Evolutionary conservation across 1,140 invertebrate species (phyloP), one percentile per base, ranked within the genome.

Genomic region (Drosophila bocqueti): DNA sequence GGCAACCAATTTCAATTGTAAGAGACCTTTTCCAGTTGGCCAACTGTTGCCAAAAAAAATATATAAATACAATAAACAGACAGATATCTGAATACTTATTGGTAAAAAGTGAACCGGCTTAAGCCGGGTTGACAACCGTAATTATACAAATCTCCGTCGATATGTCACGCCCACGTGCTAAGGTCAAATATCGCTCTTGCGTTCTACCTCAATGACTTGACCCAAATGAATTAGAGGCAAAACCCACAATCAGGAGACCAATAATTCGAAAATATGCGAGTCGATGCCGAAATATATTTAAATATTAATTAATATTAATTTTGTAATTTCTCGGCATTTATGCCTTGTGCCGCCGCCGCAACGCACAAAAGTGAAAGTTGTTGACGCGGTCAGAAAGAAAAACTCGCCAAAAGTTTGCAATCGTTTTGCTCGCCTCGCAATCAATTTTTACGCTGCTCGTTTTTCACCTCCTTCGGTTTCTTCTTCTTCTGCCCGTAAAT

Each of bases 171-270:
- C 81, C 83, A 80, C 83, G 46, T 57, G 79, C 67, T 80, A 87
- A 87, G 83, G 83, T 89, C 84, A 89, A 34, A 13, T 21, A 52
- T 73, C 21, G 71, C 45, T 79, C 61, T 58, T 62, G 64, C 67
- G 85, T 89, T 89, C 85, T 89, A 89, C 85, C 81, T 82, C 66
- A 89, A 85, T 89, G 81, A 71, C 86, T 89, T 85, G 85, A 89
- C 85, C 85, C 65, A 81, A 72, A 90, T 89, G 69, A 24, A 8
- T 50, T 38, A n/a, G 4, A 31, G 66, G 66, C 45, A 43, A 73
- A 69, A 26, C 66, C 62, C 62, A 67, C 42, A 61, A 64, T 61
- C 66, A 54, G 64, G 46, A 43, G 29, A 58, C 31, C 21, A 21
- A 62, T 60, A 21, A 62, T 57, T 55, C 10, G 42, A 63, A 47